Evolutionary conservation across 2,888 invertebrate species (phyloP).

Genomic region (Ctena decussata): DNA sequence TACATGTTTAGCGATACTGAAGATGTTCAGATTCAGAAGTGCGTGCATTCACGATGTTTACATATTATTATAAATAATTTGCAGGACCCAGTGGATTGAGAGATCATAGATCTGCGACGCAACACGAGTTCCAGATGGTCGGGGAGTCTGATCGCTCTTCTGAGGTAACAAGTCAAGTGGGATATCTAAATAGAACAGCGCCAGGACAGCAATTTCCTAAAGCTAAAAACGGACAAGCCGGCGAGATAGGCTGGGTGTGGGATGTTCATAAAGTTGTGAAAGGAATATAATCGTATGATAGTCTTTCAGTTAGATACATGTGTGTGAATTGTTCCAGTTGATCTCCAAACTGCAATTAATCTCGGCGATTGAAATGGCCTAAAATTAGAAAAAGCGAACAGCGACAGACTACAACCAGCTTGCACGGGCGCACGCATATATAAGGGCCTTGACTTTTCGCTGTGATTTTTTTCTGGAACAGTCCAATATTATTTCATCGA

Average conservation of each 20-base stretch:
- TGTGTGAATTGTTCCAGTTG: no score
- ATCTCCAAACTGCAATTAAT: no score
- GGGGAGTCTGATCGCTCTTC: conserved; percentile 72
- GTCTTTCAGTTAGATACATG: no score
- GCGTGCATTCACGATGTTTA: background rate
- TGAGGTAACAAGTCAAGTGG: conserved; percentile 77
- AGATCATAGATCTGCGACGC: conserved; percentile 70
- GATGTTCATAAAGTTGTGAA: conserved; percentile 76
- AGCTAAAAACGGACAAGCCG: conserved; percentile 79
- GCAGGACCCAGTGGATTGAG: conserved; percentile 78
- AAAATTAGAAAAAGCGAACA: no score
- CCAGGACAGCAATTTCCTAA: conserved; percentile 75
- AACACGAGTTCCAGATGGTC: conserved; percentile 68
- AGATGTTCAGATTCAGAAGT: no score
- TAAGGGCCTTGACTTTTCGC: no score
- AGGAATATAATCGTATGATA: conserved; percentile 55
- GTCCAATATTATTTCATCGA: no score
- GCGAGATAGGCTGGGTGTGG: conserved; percentile 81
- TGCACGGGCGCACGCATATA: no score
- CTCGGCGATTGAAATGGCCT: no score
- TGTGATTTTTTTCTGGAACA: no score
- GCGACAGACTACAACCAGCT: no score
- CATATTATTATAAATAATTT: conserved; percentile 12
- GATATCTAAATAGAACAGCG: conserved; percentile 75
- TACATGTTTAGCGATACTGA: no score